These are phyloP conservation scores for Dendrolimus pini DNA, from an alignment of 2,888 invertebrate species.

Conservation along the genomic window DNA sequence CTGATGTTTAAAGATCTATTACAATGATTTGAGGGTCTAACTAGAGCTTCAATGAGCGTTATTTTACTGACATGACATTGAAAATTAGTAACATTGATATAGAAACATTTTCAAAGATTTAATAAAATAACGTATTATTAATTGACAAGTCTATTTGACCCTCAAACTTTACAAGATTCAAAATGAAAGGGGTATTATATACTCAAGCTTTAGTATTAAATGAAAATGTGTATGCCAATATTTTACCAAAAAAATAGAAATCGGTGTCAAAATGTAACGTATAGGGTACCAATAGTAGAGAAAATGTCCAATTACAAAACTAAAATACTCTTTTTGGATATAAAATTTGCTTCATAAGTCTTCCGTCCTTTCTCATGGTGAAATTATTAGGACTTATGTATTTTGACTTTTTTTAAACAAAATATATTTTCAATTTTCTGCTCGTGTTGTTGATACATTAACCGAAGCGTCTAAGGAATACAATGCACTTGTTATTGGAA, in stretches of 20 bases:
- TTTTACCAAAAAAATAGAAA: constrained; percentile 33
- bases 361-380: constrained; percentile 66
- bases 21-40: background rate
- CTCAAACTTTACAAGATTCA: constrained; percentile 11
- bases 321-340: constrained; percentile 39
- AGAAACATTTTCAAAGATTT: too few species aligned
- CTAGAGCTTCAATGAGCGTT: background rate
- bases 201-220: constrained; percentile 38
- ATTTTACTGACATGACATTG: background rate
- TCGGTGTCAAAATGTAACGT: constrained; percentile 68
- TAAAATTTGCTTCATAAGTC: constrained; percentile 61
- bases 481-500: background rate
- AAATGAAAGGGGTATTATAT: constrained; percentile 32
- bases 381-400: constrained; percentile 24
- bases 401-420: background rate
- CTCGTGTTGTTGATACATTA: constrained; percentile 14
- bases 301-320: constrained; percentile 38
- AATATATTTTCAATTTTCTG: constrained; percentile 7
- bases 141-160: too few species aligned
- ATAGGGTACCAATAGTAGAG: constrained; percentile 60
- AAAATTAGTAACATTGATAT: background rate
- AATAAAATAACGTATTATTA: too few species aligned
- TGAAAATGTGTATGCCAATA: constrained; percentile 40
- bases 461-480: background rate
- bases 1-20: background rate